Evolutionary conservation across 2,797 vertebrate species (phyloP).

Genomic region (Micromesistius poutassou): DNA sequence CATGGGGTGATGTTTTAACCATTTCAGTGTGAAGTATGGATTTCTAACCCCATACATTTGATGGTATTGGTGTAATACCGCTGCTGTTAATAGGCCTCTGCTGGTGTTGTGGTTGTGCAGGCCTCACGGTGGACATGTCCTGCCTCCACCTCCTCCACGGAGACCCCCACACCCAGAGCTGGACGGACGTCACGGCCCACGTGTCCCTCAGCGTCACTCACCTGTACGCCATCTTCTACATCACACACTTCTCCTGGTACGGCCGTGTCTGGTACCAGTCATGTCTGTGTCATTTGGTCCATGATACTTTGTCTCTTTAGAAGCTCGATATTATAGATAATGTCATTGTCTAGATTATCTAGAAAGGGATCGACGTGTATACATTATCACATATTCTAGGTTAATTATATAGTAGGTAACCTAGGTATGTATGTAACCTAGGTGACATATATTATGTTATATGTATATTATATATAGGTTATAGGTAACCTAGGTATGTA

Average conservation of each 20-base stretch:
- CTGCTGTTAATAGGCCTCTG: neutral
- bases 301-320: neutral
- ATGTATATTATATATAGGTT: too few species aligned
- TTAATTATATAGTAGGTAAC: too few species aligned
- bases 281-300: neutral
- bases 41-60: neutral
- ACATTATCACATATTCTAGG: too few species aligned
- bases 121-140: slow-evolving; percentile 81
- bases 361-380: too few species aligned
- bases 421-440: too few species aligned
- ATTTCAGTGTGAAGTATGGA: neutral
- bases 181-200: slow-evolving; percentile 89
- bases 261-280: slow-evolving; percentile 29
- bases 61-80: neutral
- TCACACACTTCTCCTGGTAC: slow-evolving; percentile 95
- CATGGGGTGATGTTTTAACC: neutral
- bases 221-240: slow-evolving; percentile 87
- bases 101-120: slow-evolving; percentile 58
- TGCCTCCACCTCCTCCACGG: slow-evolving; percentile 83
- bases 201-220: slow-evolving; percentile 86
- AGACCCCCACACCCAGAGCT: slow-evolving; percentile 78
- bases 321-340: neutral
- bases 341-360: too few species aligned
- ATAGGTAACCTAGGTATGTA: too few species aligned
- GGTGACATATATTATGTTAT: too few species aligned